Evolutionary conservation across 2,888 invertebrate genomes (phyloP).

Genomic region (Clitarchus hookeri): DNA sequence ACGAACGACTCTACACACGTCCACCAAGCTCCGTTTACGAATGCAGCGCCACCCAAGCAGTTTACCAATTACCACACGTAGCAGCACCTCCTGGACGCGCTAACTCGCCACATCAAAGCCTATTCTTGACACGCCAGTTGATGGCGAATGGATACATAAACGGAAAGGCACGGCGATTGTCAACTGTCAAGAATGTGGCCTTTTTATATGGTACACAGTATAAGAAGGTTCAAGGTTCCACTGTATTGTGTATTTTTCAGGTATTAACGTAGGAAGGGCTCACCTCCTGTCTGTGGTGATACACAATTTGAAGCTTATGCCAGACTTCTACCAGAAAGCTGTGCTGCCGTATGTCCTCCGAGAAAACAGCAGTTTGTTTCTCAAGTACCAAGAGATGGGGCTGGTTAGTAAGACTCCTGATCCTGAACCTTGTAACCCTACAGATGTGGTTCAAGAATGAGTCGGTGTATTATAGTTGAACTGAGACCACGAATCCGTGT

Average conservation of each 20-base stretch:
- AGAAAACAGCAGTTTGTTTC: slow-evolving; percentile 75
- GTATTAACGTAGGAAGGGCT: slow-evolving; percentile 82
- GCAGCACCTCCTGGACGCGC: too few relatives aligned
- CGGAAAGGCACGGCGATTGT: too few relatives aligned
- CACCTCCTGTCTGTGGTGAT: slow-evolving; percentile 89
- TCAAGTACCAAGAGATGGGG: slow-evolving; percentile 65
- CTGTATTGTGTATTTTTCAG: slow-evolving; percentile 51
- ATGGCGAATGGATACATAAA: too few relatives aligned
- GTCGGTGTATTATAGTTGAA: slow-evolving; percentile 63
- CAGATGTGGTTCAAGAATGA: slow-evolving; percentile 42
- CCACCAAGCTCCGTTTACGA: too few relatives aligned
- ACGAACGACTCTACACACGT: too few relatives aligned
- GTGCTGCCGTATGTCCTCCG: slow-evolving; percentile 79
- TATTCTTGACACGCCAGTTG: too few relatives aligned
- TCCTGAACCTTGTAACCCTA: slow-evolving; percentile 32
- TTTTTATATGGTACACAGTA: too few relatives aligned
- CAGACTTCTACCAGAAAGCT: slow-evolving; percentile 82
- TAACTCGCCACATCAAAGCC: too few relatives aligned
- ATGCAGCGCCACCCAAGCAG: too few relatives aligned
- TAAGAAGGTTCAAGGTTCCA: too few relatives aligned
- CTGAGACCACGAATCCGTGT: slow-evolving; percentile 63
- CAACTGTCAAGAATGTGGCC: too few relatives aligned
- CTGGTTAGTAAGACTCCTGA: slow-evolving; percentile 53
- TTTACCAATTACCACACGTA: too few relatives aligned
- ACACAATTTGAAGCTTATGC: slow-evolving; percentile 79